Evolutionary conservation across 1,140 invertebrate genomes (phyloP).

Genomic region (Conus ventricosus): DNA sequence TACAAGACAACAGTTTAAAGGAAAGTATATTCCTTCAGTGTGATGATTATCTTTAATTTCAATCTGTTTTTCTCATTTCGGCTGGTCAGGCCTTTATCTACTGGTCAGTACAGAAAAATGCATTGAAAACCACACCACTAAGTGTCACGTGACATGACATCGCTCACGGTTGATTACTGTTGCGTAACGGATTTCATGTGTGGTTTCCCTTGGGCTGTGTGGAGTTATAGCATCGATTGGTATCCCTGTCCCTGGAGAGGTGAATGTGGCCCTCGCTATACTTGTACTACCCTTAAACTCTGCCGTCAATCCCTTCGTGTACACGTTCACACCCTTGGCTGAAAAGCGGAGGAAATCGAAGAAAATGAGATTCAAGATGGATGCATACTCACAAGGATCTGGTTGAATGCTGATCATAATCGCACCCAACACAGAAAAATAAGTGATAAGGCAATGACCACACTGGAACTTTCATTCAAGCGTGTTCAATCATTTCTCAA

Average conservation of each 20-base stretch:
- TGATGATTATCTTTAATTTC: not conserved
- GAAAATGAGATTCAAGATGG: no score
- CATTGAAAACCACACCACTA: not conserved
- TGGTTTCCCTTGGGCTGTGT: slow-evolving; percentile 19
- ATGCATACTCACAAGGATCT: not conserved
- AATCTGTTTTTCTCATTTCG: not conserved
- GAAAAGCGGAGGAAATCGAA: not conserved
- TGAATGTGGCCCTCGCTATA: slow-evolving; percentile 3
- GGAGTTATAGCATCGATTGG: not conserved
- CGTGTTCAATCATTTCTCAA: no score
- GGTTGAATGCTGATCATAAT: not conserved
- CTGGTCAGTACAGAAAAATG: not conserved
- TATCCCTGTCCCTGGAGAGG: not conserved
- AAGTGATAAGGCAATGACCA: no score
- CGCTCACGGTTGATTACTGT: not conserved
- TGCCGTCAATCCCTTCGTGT: slow-evolving; percentile 3
- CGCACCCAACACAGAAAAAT: no score
- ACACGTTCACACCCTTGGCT: not conserved
- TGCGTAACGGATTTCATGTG: slow-evolving; percentile 1
- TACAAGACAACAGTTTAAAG: not conserved
- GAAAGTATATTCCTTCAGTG: not conserved
- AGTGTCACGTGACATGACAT: not conserved
- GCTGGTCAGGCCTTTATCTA: not conserved
- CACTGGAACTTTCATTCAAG: no score
- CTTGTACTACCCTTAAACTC: not conserved